Base-by-base conservation (phyloP, 23 tunicate genomes). In the Styela plicata region DNA sequence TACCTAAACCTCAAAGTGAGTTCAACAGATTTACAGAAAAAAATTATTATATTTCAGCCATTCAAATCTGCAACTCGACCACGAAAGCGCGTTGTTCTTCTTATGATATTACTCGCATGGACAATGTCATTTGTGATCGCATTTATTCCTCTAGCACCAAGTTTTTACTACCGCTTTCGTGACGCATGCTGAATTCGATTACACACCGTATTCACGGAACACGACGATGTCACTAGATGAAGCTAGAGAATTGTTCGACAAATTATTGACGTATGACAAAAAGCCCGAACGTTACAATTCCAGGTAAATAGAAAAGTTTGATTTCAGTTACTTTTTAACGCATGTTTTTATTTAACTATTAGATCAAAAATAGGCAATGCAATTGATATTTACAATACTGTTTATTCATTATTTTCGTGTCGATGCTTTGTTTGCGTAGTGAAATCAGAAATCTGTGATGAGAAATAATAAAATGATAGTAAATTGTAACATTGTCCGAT, bases 11-110 rank as follows among this genome's bases (percentile, higher is more conserved):
- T n/a, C n/a, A n/a, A n/a, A n/a, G n/a, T n/a, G n/a, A n/a, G n/a
- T n/a, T n/a, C n/a, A n/a, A n/a, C n/a, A n/a, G n/a, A n/a, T n/a
- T n/a, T n/a, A n/a, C n/a, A n/a, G n/a, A n/a, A n/a, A n/a, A n/a
- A n/a, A n/a, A n/a, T n/a, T n/a, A n/a, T n/a, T n/a, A n/a, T 69
- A 5, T 73, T 70, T 62, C 66, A 85, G 89, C 89, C 89, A 16
- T 85, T 85, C 33, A 35, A 52, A 28, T 81, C 89, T 2, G 33
- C 83, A 0, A 52, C 31, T 10, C 79, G 62, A 79, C 89, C 89
- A 1, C 17, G 65, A 24, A 57, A 61, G 23, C 17, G 31, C 25
- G 36, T 34, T 22, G 75, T 84, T 0, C 34, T 67, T 44, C 1
- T n/a, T 30, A 30, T 36, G 35, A 76, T 84, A 0, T 36, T 52